Conservation (phyloP, 2,888 invertebrate species). For the Pristionchus fissidentatus region DNA sequence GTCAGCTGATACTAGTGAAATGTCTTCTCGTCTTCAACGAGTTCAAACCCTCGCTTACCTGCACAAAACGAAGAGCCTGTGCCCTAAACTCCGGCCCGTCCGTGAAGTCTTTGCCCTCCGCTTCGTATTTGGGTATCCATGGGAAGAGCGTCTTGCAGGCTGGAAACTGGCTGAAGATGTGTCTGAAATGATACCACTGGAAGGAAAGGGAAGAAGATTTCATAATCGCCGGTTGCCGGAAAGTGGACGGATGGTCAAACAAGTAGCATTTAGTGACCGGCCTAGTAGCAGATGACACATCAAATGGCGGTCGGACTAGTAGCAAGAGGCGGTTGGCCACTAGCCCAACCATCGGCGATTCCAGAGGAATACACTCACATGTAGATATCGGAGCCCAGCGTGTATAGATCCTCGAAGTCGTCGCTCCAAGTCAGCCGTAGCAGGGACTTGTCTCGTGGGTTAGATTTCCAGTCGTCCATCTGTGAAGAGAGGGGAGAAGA, state of each 20-base stretch:
- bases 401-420: conserved; percentile 72
- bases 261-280: too few relatives aligned
- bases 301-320: too few relatives aligned
- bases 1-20: too few relatives aligned
- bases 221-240: too few relatives aligned
- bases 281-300: too few relatives aligned
- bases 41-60: conserved; percentile 63
- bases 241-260: too few relatives aligned
- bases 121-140: conserved; percentile 60
- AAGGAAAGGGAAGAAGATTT: neutral
- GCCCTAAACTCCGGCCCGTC: conserved; percentile 68
- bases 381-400: conserved; percentile 64
- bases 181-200: conserved; percentile 44
- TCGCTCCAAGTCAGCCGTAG: conserved; percentile 72
- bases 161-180: conserved; percentile 72
- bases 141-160: conserved; percentile 71
- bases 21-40: too few relatives aligned
- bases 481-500: too few relatives aligned
- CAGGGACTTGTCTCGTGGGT: conserved; percentile 66
- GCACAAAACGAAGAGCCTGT: conserved; percentile 72
- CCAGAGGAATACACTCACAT: neutral
- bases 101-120: conserved; percentile 64
- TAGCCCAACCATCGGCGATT: too few relatives aligned
- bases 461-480: conserved; percentile 65
- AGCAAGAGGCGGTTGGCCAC: too few relatives aligned